Percentiles rank a stretch among this genome's conserved stretches.
Conservation (phyloP, 1,140 invertebrate species). For the Micrasema minimum region DNA sequence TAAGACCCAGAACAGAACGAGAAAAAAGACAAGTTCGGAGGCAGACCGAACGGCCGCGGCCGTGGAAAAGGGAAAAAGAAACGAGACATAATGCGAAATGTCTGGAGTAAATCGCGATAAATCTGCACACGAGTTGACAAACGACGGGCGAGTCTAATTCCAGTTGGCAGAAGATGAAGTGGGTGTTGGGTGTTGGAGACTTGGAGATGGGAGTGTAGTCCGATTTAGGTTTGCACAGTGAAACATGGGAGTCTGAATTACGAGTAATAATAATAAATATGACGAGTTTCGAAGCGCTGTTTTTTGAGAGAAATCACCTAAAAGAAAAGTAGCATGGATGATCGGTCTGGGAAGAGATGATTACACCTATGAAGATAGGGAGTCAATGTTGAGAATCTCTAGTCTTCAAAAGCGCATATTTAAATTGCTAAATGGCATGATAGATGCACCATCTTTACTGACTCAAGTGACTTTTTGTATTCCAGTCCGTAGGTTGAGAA, state of each 20-base stretch:
- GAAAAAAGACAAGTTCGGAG: constrained; percentile 2
- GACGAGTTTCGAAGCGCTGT: too few relatives aligned
- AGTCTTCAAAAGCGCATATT: too few relatives aligned
- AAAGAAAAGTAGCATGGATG: too few relatives aligned
- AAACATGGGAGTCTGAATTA: not conserved
- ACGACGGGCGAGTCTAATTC: constrained; percentile 29
- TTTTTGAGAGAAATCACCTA: too few relatives aligned
- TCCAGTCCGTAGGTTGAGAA: too few relatives aligned
- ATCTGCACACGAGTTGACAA: constrained; percentile 33
- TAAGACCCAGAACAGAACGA: constrained; percentile 12
- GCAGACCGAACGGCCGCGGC: constrained; percentile 19
- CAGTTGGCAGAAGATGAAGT: constrained; percentile 20
- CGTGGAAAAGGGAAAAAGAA: constrained; percentile 16
- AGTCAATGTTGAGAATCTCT: too few relatives aligned
- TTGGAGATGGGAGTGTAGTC: not conserved
- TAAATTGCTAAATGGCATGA: too few relatives aligned
- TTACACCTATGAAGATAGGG: too few relatives aligned
- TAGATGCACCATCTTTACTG: too few relatives aligned
- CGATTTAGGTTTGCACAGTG: not conserved
- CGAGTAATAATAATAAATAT: too few relatives aligned
- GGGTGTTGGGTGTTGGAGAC: not conserved
- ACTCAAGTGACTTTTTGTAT: too few relatives aligned
- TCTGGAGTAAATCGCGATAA: constrained; percentile 35
- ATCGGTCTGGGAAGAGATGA: too few relatives aligned
- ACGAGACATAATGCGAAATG: constrained; percentile 23